Evolutionary conservation across 2,888 invertebrate genomes (phyloP).

Genomic region (Chydorus sphaericus): DNA sequence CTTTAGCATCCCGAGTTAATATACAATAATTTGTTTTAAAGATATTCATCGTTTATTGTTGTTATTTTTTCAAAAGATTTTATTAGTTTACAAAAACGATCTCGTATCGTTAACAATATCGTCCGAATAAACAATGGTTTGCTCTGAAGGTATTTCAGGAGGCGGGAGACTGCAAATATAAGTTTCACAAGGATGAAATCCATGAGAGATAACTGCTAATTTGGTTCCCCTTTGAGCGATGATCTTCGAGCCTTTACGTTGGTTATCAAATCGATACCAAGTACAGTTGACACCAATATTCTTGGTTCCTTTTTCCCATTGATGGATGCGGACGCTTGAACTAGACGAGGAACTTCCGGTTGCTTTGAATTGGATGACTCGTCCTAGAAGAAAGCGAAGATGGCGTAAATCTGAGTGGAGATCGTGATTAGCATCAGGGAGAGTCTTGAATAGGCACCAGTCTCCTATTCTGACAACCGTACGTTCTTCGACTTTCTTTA

Average conservation of each 20-base stretch:
- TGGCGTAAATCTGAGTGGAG: too few relatives aligned
- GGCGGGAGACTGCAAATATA: neutral
- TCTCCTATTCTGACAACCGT: neutral
- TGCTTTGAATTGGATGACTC: neutral
- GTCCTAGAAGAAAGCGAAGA: neutral
- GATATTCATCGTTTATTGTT: neutral
- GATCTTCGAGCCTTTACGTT: neutral
- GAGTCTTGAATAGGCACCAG: neutral
- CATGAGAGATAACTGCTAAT: neutral
- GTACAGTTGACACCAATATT: neutral
- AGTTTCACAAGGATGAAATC: neutral
- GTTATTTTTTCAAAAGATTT: neutral
- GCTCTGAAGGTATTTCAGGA: neutral
- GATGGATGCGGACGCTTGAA: neutral
- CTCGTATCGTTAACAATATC: neutral
- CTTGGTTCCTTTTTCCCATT: neutral
- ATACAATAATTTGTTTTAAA: neutral
- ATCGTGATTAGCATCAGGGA: neutral
- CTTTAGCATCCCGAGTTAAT: neutral
- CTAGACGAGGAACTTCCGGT: neutral
- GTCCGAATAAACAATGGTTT: neutral
- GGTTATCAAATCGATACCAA: neutral
- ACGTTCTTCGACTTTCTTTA: neutral
- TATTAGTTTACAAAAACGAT: neutral
- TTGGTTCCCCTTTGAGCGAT: neutral